These are phyloP conservation scores for Styela plicata DNA, from an alignment of 23 tunicate genomes.

Conservation along the genomic window DNA sequence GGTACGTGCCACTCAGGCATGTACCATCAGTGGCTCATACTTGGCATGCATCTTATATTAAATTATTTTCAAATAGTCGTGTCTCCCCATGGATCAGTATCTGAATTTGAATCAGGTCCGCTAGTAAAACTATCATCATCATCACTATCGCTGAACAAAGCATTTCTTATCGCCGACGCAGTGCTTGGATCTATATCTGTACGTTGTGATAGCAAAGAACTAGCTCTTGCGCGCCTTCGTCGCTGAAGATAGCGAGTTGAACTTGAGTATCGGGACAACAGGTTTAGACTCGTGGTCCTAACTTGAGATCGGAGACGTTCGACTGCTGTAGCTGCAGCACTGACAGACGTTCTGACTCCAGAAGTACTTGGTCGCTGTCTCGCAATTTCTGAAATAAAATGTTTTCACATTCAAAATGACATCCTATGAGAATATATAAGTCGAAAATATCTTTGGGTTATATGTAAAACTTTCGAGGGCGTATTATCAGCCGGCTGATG, in stretches of 20 bases:
- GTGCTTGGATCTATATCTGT: constrained; percentile 6
- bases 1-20: too few relatives aligned
- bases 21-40: too few relatives aligned
- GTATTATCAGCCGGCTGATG: too few relatives aligned
- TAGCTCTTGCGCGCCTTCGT: not conserved
- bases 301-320: constrained; percentile 27
- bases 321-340: not conserved
- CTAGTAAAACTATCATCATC: not conserved
- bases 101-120: constrained; percentile 7
- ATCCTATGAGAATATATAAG: too few relatives aligned
- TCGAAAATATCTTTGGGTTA: too few relatives aligned
- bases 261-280: constrained; percentile 26
- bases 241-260: not conserved
- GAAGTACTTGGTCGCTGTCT: not conserved
- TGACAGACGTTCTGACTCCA: not conserved
- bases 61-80: too few relatives aligned
- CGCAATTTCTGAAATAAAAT: not conserved
- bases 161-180: not conserved
- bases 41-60: too few relatives aligned
- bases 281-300: constrained; percentile 5
- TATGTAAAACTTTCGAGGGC: too few relatives aligned
- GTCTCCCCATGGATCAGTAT: not conserved
- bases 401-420: too few relatives aligned
- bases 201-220: not conserved
- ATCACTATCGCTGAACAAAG: not conserved